A percentile compares a stretch with the other conserved stretches of the same genome.
Conservation (phyloP, 1,140 invertebrate genomes). For the Caenorhabditis remanei region DNA sequence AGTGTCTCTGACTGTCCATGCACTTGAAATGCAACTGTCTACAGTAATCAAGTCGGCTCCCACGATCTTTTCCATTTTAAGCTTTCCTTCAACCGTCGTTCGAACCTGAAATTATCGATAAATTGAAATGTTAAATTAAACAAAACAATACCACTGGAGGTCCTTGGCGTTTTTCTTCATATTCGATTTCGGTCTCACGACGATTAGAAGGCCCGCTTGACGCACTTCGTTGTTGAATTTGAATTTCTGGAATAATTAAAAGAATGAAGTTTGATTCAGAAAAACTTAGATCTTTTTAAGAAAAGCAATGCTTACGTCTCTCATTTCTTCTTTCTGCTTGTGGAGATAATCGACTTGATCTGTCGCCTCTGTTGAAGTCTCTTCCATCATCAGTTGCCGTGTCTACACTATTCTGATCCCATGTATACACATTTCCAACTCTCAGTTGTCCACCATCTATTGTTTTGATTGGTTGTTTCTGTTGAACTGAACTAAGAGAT, state of each 20-base stretch:
- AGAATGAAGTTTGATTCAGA: not conserved
- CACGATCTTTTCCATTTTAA: constrained; percentile 68
- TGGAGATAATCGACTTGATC: constrained; percentile 57
- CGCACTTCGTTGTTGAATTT: constrained; percentile 37
- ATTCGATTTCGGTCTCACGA: constrained; percentile 42
- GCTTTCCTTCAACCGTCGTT: constrained; percentile 67
- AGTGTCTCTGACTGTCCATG: constrained; percentile 67
- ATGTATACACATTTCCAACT: constrained; percentile 63
- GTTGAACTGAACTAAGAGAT: constrained; percentile 63
- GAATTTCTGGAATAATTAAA: not conserved
- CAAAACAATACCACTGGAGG: constrained; percentile 56
- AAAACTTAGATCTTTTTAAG: not conserved
- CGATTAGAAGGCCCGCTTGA: constrained; percentile 18
- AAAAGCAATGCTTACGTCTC: not conserved
- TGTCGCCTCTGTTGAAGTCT: not conserved
- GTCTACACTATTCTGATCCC: constrained; percentile 55
- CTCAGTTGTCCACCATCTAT: constrained; percentile 59
- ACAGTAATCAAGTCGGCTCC: constrained; percentile 68
- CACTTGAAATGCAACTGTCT: constrained; percentile 63
- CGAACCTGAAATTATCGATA: constrained; percentile 49
- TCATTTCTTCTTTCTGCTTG: constrained; percentile 58
- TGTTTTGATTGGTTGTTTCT: constrained; percentile 55
- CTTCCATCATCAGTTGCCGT: constrained; percentile 24
- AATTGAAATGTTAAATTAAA: not conserved
- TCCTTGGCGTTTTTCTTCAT: constrained; percentile 50